These are phyloP conservation scores for Anthophora plumipes DNA, from an alignment of 2,888 invertebrate genomes.

Conservation along the genomic window DNA sequence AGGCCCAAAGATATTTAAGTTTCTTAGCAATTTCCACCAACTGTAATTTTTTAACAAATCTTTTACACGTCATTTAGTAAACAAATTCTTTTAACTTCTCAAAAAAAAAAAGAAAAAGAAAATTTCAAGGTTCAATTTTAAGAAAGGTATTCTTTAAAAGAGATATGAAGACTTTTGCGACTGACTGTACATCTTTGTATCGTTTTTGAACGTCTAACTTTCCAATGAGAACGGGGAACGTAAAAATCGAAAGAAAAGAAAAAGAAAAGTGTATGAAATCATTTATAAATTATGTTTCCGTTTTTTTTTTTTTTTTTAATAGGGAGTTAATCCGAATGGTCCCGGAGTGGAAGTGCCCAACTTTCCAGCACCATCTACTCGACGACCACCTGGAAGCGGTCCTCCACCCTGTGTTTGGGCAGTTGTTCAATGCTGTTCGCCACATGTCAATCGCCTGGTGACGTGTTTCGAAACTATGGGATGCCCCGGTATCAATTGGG, in stretches of 20 bases:
- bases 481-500: constrained; percentile 91
- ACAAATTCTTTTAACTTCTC: no score
- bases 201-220: not conserved
- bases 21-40: no score
- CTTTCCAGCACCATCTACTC: constrained; percentile 84
- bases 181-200: no score
- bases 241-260: no score
- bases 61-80: no score
- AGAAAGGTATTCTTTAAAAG: no score
- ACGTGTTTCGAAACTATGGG: constrained; percentile 90
- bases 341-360: constrained; percentile 68
- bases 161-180: no score
- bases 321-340: constrained; percentile 76
- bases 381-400: constrained; percentile 80
- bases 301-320: no score
- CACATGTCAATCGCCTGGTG: constrained; percentile 72
- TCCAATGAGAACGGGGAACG: not conserved
- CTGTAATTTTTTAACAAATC: no score
- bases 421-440: constrained; percentile 90
- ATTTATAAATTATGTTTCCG: not conserved
- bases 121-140: no score
- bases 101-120: no score
- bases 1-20: no score
- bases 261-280: not conserved
- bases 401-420: constrained; percentile 90